Base-by-base conservation (phyloP, 2,888 invertebrate genomes). In the Macrosoma leucophasiata region DNA sequence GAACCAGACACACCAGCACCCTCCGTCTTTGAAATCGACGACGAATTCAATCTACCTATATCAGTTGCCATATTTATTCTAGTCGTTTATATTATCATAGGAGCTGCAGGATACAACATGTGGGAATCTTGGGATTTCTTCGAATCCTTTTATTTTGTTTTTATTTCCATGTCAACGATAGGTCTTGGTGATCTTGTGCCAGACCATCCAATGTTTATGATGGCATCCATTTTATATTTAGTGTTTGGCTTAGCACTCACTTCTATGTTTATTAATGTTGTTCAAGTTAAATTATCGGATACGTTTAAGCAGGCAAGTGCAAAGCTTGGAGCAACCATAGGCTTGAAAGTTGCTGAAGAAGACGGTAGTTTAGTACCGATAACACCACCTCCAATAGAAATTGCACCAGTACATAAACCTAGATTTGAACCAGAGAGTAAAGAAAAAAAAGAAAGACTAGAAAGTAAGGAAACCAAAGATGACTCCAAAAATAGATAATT, bases 251-350 rank as follows among this genome's bases (percentile, higher is more conserved):
- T 98, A 39, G 95, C 98, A 0, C 84, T 98, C 11, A 97, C 97
- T 29, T 96, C 97, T 48, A 97, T 98, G 97, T 95, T 96, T 71
- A 95, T 98, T 55, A 97, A 97, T 61, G 96, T 98, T 9, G 95
- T 97, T 1, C 97, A 97, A 84, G 91, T 91, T 24, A 90, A 90
- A 62, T 55, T 90, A 23, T 92, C 92, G 25, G 90, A 93, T 65
- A 93, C 94, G 1, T 95, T 95, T 61, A 90, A 90, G 50, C 89
- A 91, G 46, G 95, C 95, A 1, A 94, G 93, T 55, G 91, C 91
- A 12, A 95, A 95, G 64, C 87, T 95, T 26, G 92, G 94, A 2
- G 92, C 93, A 13, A 93, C 94, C 2, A 93, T 95, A 44, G 94
- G 95, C 3, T 74, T 94, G 25, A 88, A 88, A 38, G 87, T 93